Conservation (phyloP, 1,140 invertebrate species). For the Macrosteles quadrilineatus region DNA sequence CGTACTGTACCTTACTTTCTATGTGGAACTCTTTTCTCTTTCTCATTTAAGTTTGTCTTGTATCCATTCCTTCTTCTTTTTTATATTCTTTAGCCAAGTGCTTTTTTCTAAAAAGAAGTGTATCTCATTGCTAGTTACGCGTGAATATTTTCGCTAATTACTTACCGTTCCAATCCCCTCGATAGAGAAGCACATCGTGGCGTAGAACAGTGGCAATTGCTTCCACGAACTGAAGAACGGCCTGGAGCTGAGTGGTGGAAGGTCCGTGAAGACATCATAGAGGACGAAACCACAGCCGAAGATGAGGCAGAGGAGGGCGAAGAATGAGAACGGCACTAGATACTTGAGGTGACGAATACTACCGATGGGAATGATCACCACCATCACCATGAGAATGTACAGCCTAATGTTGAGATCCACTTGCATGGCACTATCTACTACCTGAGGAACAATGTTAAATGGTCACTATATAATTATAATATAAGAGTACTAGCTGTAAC, state of each 20-base stretch:
- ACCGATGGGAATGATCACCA: conserved; percentile 69
- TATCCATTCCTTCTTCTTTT: too few relatives aligned
- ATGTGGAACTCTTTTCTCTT: too few relatives aligned
- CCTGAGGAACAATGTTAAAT: too few relatives aligned
- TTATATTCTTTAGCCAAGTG: too few relatives aligned
- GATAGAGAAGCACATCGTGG: conserved; percentile 82
- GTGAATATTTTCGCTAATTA: too few relatives aligned
- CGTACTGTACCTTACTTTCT: too few relatives aligned
- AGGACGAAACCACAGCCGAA: conserved; percentile 77
- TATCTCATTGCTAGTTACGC: too few relatives aligned
- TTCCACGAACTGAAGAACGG: conserved; percentile 54
- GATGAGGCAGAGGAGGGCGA: conserved; percentile 76
- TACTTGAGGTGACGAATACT: conserved; percentile 80
- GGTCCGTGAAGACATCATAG: conserved; percentile 59
- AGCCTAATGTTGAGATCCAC: conserved; percentile 58
- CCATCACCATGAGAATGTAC: conserved; percentile 54
- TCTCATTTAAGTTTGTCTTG: too few relatives aligned
- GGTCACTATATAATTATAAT: too few relatives aligned
- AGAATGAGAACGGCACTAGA: conserved; percentile 78
- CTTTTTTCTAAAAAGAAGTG: too few relatives aligned
- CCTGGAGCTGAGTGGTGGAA: background rate
- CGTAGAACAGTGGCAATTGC: conserved; percentile 75
- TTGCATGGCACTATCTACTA: conserved; percentile 55
- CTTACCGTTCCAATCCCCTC: conserved; percentile 81
- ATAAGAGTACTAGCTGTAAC: too few relatives aligned